A percentile compares a stretch with the other conserved stretches of the same genome.
Evolutionary conservation across 2,888 invertebrate species (phyloP).

Genomic region (Drosophila melanosoma): DNA sequence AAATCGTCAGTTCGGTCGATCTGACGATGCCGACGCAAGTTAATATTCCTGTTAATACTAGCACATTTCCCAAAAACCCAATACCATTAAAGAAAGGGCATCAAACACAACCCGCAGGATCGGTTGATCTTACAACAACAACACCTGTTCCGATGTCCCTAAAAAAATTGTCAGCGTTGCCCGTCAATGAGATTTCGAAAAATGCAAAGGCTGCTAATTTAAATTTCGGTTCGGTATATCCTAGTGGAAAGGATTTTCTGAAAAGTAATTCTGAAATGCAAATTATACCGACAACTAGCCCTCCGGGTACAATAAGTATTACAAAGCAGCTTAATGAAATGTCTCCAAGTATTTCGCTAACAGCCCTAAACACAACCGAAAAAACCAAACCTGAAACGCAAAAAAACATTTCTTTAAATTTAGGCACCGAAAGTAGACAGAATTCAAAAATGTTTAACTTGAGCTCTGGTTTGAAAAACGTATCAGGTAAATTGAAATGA

Average conservation of each 20-base stretch:
- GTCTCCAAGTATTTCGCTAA: constrained; percentile 80
- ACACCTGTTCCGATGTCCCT: background rate
- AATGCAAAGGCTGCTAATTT: constrained; percentile 20
- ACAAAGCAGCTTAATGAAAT: constrained; percentile 80
- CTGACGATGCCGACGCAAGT: constrained; percentile 27
- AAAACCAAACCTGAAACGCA: constrained; percentile 27
- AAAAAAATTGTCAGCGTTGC: constrained; percentile 13
- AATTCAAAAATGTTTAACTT: constrained; percentile 28
- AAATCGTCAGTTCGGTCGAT: constrained; percentile 35
- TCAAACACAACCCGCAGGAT: constrained; percentile 10
- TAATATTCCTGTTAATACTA: background rate
- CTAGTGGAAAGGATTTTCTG: constrained; percentile 40
- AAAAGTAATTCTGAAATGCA: constrained; percentile 76
- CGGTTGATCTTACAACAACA: constrained; percentile 34
- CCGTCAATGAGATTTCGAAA: constrained; percentile 7
- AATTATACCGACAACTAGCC: constrained; percentile 80
- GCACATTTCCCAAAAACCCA: constrained; percentile 10
- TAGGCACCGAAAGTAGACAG: constrained; percentile 4
- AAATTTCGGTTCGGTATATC: constrained; percentile 23
- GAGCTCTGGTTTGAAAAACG: constrained; percentile 6
- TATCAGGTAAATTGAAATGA: constrained; percentile 2
- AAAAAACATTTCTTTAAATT: constrained; percentile 6
- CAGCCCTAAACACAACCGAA: constrained; percentile 64
- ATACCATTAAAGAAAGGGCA: constrained; percentile 6
- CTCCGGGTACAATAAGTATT: constrained; percentile 75